These are phyloP conservation scores for Dyspetes luteomarginatus DNA, from an alignment of 2,888 invertebrate genomes.

Conservation along the genomic window DNA sequence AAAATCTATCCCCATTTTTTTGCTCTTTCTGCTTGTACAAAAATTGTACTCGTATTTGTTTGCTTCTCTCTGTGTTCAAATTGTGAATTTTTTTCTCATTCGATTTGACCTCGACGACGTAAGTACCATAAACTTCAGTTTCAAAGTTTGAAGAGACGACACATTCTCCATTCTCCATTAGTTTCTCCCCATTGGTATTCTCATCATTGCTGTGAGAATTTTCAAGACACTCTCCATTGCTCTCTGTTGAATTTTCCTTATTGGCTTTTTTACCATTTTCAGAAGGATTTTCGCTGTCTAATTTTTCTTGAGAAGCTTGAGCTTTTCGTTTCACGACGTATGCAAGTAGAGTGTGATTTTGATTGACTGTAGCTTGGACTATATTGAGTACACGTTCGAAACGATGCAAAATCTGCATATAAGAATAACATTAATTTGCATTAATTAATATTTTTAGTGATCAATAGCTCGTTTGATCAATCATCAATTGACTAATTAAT, in stretches of 20 bases:
- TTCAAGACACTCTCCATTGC: background rate
- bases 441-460: background rate
- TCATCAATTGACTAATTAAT: background rate
- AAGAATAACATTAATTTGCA: constrained; percentile 18
- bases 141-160: constrained; percentile 55
- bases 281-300: constrained; percentile 27
- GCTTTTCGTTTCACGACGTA: constrained; percentile 87
- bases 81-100: constrained; percentile 81
- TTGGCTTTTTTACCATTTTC: constrained; percentile 70
- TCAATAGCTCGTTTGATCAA: background rate
- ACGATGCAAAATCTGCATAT: constrained; percentile 85
- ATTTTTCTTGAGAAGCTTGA: background rate
- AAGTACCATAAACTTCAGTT: constrained; percentile 86
- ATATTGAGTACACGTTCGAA: constrained; percentile 88
- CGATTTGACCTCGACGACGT: constrained; percentile 86
- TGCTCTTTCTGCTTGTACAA: constrained; percentile 86
- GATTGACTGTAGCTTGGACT: constrained; percentile 92
- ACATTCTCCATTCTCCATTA: background rate
- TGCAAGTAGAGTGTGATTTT: constrained; percentile 87
- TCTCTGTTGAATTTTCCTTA: constrained; percentile 66
- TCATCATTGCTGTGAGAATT: constrained; percentile 53
- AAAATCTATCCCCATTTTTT: constrained; percentile 86
- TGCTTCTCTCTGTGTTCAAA: constrained; percentile 86
- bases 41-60: constrained; percentile 92
- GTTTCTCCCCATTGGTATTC: constrained; percentile 73